A percentile compares a stretch with the other conserved stretches of the same genome.
Evolutionary conservation across 2,113 vertebrate genomes (phyloP).

Genomic region (Tylochromis polylepis): DNA sequence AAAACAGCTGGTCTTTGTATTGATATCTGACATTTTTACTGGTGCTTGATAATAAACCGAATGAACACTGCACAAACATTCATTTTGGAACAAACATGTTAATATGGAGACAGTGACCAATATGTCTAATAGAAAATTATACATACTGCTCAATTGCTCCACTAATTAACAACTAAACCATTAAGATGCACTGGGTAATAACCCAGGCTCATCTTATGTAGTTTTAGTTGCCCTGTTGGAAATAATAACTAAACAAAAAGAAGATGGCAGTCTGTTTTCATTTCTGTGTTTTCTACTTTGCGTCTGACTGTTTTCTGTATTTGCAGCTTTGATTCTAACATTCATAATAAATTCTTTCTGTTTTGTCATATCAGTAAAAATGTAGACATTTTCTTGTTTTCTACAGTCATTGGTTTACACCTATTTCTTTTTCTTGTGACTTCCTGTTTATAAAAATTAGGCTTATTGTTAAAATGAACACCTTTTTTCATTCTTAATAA

Average conservation of each 20-base stretch:
- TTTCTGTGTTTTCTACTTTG: not conserved
- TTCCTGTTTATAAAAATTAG: not conserved
- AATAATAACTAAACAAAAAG: not conserved
- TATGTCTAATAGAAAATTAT: not conserved
- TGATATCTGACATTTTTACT: too few relatives aligned
- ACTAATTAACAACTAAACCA: not conserved
- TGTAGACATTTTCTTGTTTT: not conserved
- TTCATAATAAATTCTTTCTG: not conserved
- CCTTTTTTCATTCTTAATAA: not conserved
- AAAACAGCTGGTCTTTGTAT: not conserved
- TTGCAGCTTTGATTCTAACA: not conserved
- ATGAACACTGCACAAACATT: fast-evolving
- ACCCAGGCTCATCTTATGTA: not conserved
- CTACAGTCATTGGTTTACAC: not conserved
- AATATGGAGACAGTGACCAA: not conserved
- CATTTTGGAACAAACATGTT: not conserved
- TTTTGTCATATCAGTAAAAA: fast-evolving
- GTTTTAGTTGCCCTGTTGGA: not conserved
- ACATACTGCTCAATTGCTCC: not conserved
- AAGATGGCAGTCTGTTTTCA: not conserved
- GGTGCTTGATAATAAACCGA: fast-evolving
- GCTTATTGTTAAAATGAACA: too few relatives aligned
- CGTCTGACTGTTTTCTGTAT: fast-evolving
- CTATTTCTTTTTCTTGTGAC: not conserved
- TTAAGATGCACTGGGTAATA: not conserved